Conservation (phyloP, 2,797 vertebrate species). For the Champsocephalus esox region DNA sequence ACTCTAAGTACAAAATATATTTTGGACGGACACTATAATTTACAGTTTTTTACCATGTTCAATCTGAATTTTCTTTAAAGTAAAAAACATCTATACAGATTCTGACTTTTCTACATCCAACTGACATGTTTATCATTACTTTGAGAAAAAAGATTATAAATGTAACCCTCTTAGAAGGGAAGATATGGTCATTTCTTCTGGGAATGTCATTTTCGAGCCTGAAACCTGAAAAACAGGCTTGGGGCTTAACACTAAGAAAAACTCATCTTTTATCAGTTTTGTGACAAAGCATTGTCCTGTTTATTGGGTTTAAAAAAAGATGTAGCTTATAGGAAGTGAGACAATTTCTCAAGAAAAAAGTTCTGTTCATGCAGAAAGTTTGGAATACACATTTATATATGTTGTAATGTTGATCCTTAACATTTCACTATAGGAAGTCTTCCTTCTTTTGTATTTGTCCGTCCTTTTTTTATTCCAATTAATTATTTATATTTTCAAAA, state of each 20-base stretch:
- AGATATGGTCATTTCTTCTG: no score
- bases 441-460: background rate
- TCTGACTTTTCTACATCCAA: no score
- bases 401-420: background rate
- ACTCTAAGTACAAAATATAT: no score
- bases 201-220: no score
- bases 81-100: no score
- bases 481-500: background rate
- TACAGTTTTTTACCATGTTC: no score
- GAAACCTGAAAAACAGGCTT: no score
- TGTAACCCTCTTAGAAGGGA: no score
- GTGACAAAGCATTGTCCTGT: background rate
- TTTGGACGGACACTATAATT: no score
- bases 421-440: background rate
- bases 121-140: no score
- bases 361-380: background rate
- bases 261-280: background rate
- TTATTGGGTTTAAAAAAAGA: background rate
- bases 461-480: background rate
- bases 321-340: background rate
- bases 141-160: no score
- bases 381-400: background rate
- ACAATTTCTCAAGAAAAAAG: background rate
- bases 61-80: no score
- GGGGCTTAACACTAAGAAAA: background rate